Base-by-base conservation (phyloP, 1,140 invertebrate species). In the Trichomalopsis sarcophagae region DNA sequence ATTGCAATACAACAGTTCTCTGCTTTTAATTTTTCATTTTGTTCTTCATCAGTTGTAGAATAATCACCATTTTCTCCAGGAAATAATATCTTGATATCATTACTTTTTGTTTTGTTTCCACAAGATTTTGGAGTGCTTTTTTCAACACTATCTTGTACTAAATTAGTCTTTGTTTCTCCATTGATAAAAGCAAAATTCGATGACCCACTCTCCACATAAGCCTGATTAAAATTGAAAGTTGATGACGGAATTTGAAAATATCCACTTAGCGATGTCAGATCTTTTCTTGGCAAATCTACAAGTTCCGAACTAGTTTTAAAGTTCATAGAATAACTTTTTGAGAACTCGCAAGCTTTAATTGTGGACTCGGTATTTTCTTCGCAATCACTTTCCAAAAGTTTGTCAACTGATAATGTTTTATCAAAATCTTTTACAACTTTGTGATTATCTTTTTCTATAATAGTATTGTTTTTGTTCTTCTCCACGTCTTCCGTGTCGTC, bases 361-460 rank as follows among this genome's bases (percentile, higher is more conserved):
- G 55, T 73, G 9, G 30, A 44, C 10, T 40, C 17, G 10, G 4
- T 44, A 9, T 36, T 47, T 80, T 80, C 40, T 55, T 66, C 50
- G 14, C 11, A 23, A 76, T 73, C 79, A 62, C 73, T 74, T n/a
- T 73, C 44, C n/a, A 74, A 78, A 17, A 84, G 44, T 78, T 73
- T 86, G 9, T 87, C 88, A 2, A 90, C 69, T 5, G 88, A 88
- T 2, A 90, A 27, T 9, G 89, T 90, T 75, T 89, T 89, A 4
- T 89, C 86, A 10, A 88, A 77, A 10, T 44, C 23, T 50, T 85
- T 76, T 6, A 47, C n/a, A 66, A 1, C 1, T 17, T 44, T 21
- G n/a, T 30, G 30, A 82, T 55, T 40, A n/a, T 62, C 7, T 76
- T 76, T 44, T 75, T 75, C 36, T 44, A n/a, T 44, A 40, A 36